Conservation (phyloP, 2,113 vertebrate genomes). For the Prolemur simus region DNA sequence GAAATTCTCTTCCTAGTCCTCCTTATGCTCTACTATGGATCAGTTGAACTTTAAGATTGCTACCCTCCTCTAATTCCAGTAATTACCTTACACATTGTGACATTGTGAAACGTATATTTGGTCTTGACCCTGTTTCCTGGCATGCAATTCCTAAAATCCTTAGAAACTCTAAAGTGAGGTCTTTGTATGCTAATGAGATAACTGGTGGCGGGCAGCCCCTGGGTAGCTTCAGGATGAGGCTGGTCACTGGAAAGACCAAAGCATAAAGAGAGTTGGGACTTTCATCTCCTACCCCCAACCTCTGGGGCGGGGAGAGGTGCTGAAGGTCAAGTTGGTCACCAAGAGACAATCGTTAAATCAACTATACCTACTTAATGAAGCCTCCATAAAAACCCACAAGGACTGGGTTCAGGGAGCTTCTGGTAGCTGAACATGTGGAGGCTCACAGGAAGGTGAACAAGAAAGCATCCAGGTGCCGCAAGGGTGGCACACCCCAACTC, state of each 20-base stretch:
- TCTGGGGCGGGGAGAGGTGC: too few species aligned
- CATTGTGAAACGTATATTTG: neutral
- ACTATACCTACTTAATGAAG: too few species aligned
- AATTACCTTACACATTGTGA: neutral
- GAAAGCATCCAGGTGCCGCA: too few species aligned
- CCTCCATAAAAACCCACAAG: too few species aligned
- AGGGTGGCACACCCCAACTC: too few species aligned
- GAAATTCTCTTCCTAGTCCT: neutral
- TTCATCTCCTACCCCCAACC: too few species aligned
- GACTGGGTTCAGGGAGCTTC: too few species aligned
- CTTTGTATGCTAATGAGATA: neutral
- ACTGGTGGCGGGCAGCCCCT: neutral
- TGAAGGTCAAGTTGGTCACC: too few species aligned
- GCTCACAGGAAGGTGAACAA: too few species aligned
- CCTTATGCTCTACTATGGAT: accelerated
- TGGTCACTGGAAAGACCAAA: neutral
- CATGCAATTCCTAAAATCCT: neutral
- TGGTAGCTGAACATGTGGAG: too few species aligned
- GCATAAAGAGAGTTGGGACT: neutral
- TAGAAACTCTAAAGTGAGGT: neutral
- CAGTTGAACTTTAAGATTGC: neutral
- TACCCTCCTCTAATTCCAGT: too few species aligned
- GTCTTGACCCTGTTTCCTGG: neutral
- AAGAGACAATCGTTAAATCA: too few species aligned
- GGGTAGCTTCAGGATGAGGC: neutral